Evolutionary conservation across 2,797 vertebrate genomes (phyloP).

Genomic region (Sebastes minor): DNA sequence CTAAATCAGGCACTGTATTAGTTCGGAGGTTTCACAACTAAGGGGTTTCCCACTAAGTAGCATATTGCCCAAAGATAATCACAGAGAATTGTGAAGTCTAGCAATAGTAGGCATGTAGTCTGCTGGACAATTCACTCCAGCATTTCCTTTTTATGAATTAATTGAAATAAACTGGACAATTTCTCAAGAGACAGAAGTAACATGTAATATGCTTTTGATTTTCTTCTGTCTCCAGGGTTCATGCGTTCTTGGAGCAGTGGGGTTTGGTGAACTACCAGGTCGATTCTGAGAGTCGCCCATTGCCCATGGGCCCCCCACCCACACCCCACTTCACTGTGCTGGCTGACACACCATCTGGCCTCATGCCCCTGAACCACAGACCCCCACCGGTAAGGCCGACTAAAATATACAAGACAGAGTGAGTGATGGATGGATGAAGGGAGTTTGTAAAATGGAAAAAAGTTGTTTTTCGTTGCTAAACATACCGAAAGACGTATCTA

Average conservation of each 20-base stretch:
- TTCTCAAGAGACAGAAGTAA: neutral
- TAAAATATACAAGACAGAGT: neutral
- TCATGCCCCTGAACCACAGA: constrained; percentile 94
- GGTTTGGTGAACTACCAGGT: constrained; percentile 98
- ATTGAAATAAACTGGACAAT: neutral
- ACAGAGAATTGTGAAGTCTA: neutral
- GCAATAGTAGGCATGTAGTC: neutral
- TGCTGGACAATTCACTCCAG: no score
- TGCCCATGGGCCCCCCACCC: constrained; percentile 96
- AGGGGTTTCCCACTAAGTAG: no score
- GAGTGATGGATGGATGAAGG: neutral
- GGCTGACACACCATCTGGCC: constrained; percentile 94
- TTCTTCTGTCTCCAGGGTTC: constrained; percentile 81
- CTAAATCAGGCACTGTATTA: no score
- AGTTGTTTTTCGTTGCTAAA: neutral
- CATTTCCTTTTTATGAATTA: neutral
- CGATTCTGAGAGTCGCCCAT: constrained; percentile 92
- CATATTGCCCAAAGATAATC: neutral
- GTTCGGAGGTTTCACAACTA: no score
- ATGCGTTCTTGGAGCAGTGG: constrained; percentile 98
- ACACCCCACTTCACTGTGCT: constrained; percentile 97
- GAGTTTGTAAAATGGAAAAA: neutral
- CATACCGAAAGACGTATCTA: neutral
- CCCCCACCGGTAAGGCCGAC: constrained; percentile 86
- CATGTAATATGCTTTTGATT: neutral